Evolutionary conservation across 1,140 invertebrate genomes (phyloP), one percentile per base, ranked within the genome.

Genomic region (Drosophila equinoxialis): DNA sequence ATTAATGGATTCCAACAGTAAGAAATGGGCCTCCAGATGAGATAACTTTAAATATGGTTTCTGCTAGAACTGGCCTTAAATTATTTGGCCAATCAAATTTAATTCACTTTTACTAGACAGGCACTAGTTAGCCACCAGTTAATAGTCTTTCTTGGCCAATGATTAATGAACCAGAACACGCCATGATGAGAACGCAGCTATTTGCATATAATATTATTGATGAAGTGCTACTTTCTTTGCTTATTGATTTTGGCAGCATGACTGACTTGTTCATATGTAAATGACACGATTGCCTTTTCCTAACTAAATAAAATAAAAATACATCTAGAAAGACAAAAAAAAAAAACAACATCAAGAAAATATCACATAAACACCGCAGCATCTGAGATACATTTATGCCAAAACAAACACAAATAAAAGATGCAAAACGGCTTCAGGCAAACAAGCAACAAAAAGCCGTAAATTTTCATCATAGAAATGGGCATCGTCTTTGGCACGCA

Each of bases 161-260:
- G 45, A 69, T 54, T 55, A 59, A 76, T 76, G 73, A 41, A 54
- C 42, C 55, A 30, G n/a, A 14, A 55, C 37, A 42, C 42, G 58
- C 10, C 33, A 13, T 42, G n/a, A 39, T 45, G 51, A 0, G 30
- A 30, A 37, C 17, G 39, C 45, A 2, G 45, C 13, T 51, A 59
- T 58, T 41, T 42, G 26, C 48, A 10, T 10, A 33, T 41, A 61
- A 59, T 14, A 62, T 17, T 14, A 39, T n/a, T 30, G 54, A 11
- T 54, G 26, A 37, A 65, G 67, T 70, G 42, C 55, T 51, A 17
- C 6, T 39, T 30, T 42, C 17, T 39, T 33, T 41, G 45, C 65
- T 76, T 71, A 76, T 77, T 77, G 74, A 76, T 76, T 62, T 71
- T 76, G 74, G 65, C 74, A 61, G 33, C 62, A 39, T 20, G 23